Base-by-base conservation (phyloP, 1,140 invertebrate species). In the Bombus waltoni region DNA sequence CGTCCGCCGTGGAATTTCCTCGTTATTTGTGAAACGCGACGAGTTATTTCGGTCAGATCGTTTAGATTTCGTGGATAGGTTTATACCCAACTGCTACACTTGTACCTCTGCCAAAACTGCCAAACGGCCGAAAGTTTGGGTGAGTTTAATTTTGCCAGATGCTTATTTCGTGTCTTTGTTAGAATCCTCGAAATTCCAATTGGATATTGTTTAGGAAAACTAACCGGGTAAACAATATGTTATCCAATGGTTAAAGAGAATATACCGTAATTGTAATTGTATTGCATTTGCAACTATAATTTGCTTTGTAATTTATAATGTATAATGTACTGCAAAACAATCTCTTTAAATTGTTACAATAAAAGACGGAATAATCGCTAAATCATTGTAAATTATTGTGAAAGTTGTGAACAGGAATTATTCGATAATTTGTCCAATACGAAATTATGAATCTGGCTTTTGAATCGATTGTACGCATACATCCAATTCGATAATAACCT, bases 31-130 rank as follows among this genome's bases (percentile, higher is more conserved):
- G 42, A 70, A 80, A 68, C 22, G 28, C n/a, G 32, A 47, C 57
- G 44, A 66, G 53, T n/a, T 81, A 81, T 81, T 81, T 81, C 80
- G 38, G 47, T 53, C 28, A 22, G 66, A 70, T 80, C 42, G 44
- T 35, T 35, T 53, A 35, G 47, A 81, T 57, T 35, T 38, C 78
- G 42, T 28, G 28, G 38, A n/a, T 28, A 44, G 40, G 77, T 47
- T 79, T 47, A 18, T 44, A 35, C 25, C 5, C 62, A 9, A 57
- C 66, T 42, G 35, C 42, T 25, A 72, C 40, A 11, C 22, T 73
- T 81, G 70, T 81, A 62, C 40, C 47, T 8, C 11, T 81, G 80
- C 80, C 80, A 81, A 81, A 53, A 4, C 11, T 81, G 80, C 80
- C 80, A 81, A 81, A 53, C 78, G 44, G 5, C 9, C 25, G 13